Evolutionary conservation across 2,888 invertebrate genomes (phyloP), one percentile per base, ranked within the genome.

Genomic region (Dusona sp.): DNA sequence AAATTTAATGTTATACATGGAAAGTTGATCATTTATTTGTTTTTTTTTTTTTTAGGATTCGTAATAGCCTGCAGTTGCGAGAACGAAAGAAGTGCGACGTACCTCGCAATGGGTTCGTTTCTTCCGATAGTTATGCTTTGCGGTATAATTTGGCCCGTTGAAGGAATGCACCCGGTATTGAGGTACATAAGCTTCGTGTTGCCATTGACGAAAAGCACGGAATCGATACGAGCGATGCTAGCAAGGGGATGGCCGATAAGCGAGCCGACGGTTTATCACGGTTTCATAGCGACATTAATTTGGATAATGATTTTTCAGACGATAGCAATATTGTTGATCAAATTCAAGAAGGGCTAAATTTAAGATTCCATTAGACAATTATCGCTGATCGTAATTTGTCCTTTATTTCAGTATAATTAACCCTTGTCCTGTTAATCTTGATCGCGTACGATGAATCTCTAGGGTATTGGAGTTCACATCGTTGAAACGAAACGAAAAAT

Each of bases 101-200:
- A 98, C 92, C 94, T 98, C 91, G 98, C 98, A 0, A 95, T 98
- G 94, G 98, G 98, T 0, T 97, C 97, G 0, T 98, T 98, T 94
- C 94, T 98, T 85, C 98, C 98, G 1, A 97, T 98, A 93, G 97
- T 98, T 29, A 96, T 98, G 96, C 94, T 98, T 7, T 98, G 98
- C 89, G 98, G 98, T 74, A 98, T 99, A 86, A 97, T 99, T 90
- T 99, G 99, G 99, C 99, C 99, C 0, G 95, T 98, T 86, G 98
- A 99, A 95, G 98, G 97, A 61, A 99, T 99, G 97, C 98, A 98
- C 92, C 94, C 95, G 0, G 91, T 96, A 64, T 95, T 98, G 6
- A 96, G 96, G 92, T 96, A 96, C 92, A 92, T 98, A 65, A 97
- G 98, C 89, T 96, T 95, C 89, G 94, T 97, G 65, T 95, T 99